Base-by-base conservation (phyloP, 2,888 invertebrate species). In the Euplagia quadripunctaria region DNA sequence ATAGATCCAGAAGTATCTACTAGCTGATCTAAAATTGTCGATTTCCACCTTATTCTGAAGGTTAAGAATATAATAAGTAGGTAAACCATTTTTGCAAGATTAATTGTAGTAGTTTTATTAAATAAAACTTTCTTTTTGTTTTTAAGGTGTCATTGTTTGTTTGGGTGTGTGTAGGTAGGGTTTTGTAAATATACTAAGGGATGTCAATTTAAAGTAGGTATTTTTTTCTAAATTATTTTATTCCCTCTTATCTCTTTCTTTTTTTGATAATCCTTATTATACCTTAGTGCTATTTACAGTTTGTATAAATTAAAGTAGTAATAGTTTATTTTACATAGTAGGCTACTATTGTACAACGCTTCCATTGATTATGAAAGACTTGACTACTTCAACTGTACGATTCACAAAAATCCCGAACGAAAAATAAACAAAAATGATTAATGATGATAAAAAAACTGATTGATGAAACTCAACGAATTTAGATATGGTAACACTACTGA, bases 241-340 rank as follows among this genome's bases (percentile, higher is more conserved):
- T 94, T 95, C 93, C 93, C 92, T 94, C 94, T n/a, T 94, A 94
- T 95, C 94, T 93, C 92, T 91, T 94, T 92, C 92, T 93, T 94
- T 94, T 93, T 94, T 94, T 93, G 90, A 94, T 94, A 93, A 90
- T 92, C 86, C 94, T 95, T 94, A 93, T 83, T 85, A 92, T 89
- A 75, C 46, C 95, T 94, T 94, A 95, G 88, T 91, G 83, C 89
- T 96, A 96, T 96, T 94, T 96, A 96, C 95, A 95, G 91, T 93
- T 94, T 93, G 93, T 94, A 95, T 95, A 96, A 96, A 94, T 95
- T 94, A 96, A 93, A 91, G 90, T 93, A 94, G 90, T 92, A 92
- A 93, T 93, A 94, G 88, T 91, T 91, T 91, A 93, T 92, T 92
- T 92, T 94, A 95, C 91, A 92, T 88, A 92, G 92, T 93, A 91